These are phyloP conservation scores for Sminthurinus aureus DNA, from an alignment of 2,888 invertebrate species.

Conservation along the genomic window DNA sequence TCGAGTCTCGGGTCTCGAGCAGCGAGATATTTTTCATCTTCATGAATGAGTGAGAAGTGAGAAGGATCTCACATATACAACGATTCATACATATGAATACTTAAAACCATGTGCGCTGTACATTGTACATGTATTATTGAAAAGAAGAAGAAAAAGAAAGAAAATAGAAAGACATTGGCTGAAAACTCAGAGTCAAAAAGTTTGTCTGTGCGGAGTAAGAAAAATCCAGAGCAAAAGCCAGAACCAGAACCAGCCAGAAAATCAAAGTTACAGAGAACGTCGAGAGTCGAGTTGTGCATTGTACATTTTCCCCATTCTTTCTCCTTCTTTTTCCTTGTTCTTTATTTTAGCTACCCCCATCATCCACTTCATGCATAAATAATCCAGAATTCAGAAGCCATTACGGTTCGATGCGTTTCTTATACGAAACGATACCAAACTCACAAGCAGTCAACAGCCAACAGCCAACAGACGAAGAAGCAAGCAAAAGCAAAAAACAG, in stretches of 20 bases:
- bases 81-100: no score
- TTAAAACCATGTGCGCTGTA: no score
- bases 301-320: neutral
- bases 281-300: no score
- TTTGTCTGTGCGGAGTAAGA: no score
- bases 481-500: neutral
- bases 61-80: neutral
- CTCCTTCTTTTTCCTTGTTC: neutral
- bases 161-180: neutral
- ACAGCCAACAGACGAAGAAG: neutral
- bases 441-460: neutral
- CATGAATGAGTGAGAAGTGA: constrained; percentile 9
- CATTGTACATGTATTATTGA: no score
- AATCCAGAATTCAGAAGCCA: constrained; percentile 34
- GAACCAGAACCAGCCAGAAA: neutral
- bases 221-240: no score
- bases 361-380: constrained; percentile 50
- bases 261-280: neutral
- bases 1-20: no score
- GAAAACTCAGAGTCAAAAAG: neutral
- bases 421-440: constrained; percentile 3
- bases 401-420: constrained; percentile 29
- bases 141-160: no score
- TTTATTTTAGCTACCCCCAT: constrained; percentile 18
- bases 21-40: no score